Evolutionary conservation across 2,113 vertebrate species (phyloP), one percentile per base, ranked within the genome.

Genomic region (Nesogale talazaci): DNA sequence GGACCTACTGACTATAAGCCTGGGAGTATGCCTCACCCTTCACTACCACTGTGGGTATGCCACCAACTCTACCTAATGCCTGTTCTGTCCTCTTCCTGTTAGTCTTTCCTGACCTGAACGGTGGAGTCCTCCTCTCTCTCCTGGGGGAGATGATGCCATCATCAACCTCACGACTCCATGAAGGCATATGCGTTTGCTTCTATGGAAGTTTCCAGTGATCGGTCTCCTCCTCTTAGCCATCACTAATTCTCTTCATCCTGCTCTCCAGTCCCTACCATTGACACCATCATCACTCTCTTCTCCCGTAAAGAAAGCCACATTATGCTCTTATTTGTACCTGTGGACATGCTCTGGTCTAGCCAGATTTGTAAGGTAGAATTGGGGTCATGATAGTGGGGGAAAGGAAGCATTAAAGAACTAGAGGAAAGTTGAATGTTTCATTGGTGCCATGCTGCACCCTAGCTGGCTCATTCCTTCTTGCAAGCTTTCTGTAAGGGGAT

Each of bases 241-340:
- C 79, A 52, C 46, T 52, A 52, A 52, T 19, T 61, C 59, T 27
- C 25, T 67, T 93, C 59, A 78, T 92, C 34, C 92, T 57, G 20
- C 20, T 31, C 9, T 5, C 12, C 0, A 0, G 10, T 31, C 67
- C 69, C 56, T 69, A 61, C 29, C 42, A 61, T 23, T 46, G 77
- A 42, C 22, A 57, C 12, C 34, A n/a, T 31, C 40, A 61, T 75
- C 84, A 34, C 76, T 90, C 42, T 88, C 52, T 87, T 93, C 63
- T 42, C 63, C 63, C 42, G 83, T 20, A 72, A 92, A 88, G 52
- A 87, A 95, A 90, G 83, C 25, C 46, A 52, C 9, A 52, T 12
- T 52, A 12, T 52, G 46, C 46, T 52, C 46, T 46, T 52, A 52
- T 52, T 12, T 52, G 46, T 52, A 52, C 10, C 46, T 52, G 46